Evolutionary conservation across 2,888 invertebrate species (phyloP), one percentile per base, ranked within the genome.

Genomic region (Eudasyphora cyanicolor): DNA sequence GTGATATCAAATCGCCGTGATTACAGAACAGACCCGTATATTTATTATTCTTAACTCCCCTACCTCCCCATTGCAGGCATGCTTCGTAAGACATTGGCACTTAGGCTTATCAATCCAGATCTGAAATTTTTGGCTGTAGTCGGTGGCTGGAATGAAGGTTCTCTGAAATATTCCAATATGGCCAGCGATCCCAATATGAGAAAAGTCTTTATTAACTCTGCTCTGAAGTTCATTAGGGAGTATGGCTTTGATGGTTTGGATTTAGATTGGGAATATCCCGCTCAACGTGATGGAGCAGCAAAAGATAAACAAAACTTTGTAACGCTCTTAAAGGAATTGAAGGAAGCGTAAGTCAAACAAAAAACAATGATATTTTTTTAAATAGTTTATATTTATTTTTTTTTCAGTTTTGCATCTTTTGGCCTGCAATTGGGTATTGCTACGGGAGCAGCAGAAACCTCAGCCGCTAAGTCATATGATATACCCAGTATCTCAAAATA

Each of bases 131-230:
- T 97, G 0, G 93, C 98, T 5, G 98, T 97, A 0, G 94, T 98
- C 75, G 98, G 98, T 8, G 98, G 98, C 0, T 98, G 98, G 98
- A 98, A 97, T 89, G 97, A 98, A 92, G 98, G 97, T 0, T 96
- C 96, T 0, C 96, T 95, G 0, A 98, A 98, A 89, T 98, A 97
- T 92, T 97, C 97, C 2, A 93, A 95, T 42, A 93, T 98, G 73
- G 97, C 96, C 0, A 96, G 96, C 89, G 95, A 94, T 89, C 93
- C 95, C 0, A 92, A 93, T 0, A 94, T 96, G 1, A 93, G 97
- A 70, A 93, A 94, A 35, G 94, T 94, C 82, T 98, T 98, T 88
- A 94, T 97, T 19, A 92, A 94, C 0, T 95, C 96, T 86, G 95
- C 95, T 0, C 86, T 97, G 3, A 94, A 95, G 86, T 97, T 97